These are phyloP conservation scores for Metopolophium dirhodum DNA, from an alignment of 1,140 invertebrate species.

Conservation along the genomic window DNA sequence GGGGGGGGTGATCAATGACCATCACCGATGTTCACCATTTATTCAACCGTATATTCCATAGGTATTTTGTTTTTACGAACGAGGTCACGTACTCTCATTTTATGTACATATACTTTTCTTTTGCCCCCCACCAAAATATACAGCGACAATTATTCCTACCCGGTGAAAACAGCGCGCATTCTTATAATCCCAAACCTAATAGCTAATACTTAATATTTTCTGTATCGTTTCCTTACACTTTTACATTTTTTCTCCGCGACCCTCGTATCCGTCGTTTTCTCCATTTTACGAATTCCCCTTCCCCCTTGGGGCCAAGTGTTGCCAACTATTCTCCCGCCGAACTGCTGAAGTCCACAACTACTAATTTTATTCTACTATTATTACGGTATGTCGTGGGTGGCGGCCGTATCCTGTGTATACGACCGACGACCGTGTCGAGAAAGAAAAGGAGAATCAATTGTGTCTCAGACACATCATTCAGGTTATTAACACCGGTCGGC, in stretches of 20 bases:
- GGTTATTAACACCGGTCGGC: conserved; percentile 52
- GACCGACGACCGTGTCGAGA: neutral
- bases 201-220: neutral
- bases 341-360: neutral
- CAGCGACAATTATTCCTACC: neutral
- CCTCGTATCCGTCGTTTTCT: conserved; percentile 1
- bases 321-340: neutral
- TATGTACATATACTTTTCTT: neutral
- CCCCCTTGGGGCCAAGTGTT: neutral
- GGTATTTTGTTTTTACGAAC: conserved; percentile 24
- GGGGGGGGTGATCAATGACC: neutral
- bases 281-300: neutral
- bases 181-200: neutral
- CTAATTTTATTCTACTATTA: neutral
- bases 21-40: neutral
- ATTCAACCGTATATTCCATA: neutral
- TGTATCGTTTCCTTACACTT: neutral
- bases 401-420: neutral
- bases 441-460: conserved; percentile 12
- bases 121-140: conserved; percentile 1
- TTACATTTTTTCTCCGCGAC: neutral
- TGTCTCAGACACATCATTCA: neutral
- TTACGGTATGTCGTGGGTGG: conserved; percentile 30
- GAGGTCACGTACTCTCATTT: conserved; percentile 48
- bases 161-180: neutral